Evolutionary conservation across 2,113 vertebrate species (phyloP).

Genomic region (Antennarius striatus): DNA sequence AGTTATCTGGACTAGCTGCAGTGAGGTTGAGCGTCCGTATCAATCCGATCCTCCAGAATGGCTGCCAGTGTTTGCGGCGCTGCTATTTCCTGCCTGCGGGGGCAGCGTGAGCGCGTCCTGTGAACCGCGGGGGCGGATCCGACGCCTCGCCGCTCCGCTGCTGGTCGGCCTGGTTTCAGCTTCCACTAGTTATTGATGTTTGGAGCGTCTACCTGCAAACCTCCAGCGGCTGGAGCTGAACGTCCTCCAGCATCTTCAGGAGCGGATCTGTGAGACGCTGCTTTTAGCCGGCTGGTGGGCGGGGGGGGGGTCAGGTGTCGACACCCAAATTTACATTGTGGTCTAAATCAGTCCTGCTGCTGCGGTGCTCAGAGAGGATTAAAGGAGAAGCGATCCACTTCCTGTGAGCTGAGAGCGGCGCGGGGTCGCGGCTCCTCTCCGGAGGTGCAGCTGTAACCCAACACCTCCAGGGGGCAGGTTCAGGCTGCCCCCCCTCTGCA

Average conservation of each 20-base stretch:
- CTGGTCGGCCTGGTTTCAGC: slow-evolving; percentile 37
- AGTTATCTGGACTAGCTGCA: too few relatives aligned
- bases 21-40: too few relatives aligned
- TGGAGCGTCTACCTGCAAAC: slow-evolving; percentile 29
- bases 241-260: slow-evolving; percentile 14
- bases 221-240: slow-evolving; percentile 3
- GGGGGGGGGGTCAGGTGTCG: not conserved
- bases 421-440: slow-evolving; percentile 52
- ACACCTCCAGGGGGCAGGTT: slow-evolving; percentile 50
- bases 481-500: slow-evolving; percentile 26
- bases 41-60: slow-evolving; percentile 28
- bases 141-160: slow-evolving; percentile 52
- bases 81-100: slow-evolving; percentile 72
- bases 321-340: too few relatives aligned
- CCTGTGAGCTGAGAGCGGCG: slow-evolving; percentile 45
- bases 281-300: slow-evolving; percentile 14
- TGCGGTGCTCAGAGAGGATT: slow-evolving; percentile 25
- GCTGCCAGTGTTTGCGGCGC: slow-evolving; percentile 42
- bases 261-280: slow-evolving; percentile 5
- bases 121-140: slow-evolving; percentile 68
- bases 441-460: slow-evolving; percentile 62
- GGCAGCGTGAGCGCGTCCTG: slow-evolving; percentile 62
- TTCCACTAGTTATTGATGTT: not conserved
- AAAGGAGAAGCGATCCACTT: slow-evolving; percentile 63
- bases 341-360: not conserved